These are phyloP conservation scores for Scomber scombrus DNA, from an alignment of 2,113 vertebrate species.

Conservation along the genomic window DNA sequence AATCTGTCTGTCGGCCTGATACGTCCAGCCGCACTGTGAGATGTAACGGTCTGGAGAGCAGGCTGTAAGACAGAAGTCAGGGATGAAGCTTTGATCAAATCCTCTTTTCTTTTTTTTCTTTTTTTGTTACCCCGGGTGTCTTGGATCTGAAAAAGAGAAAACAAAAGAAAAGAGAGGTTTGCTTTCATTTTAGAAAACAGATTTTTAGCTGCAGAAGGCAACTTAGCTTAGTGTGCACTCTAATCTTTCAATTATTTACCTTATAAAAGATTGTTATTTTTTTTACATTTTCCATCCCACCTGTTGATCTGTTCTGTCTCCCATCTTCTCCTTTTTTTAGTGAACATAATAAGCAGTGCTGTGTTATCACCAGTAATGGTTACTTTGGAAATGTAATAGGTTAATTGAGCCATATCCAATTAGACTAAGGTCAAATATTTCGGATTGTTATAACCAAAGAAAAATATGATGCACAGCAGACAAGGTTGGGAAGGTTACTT, in stretches of 20 bases:
- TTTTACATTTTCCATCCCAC: conserved; percentile 7
- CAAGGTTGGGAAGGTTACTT: too few species aligned
- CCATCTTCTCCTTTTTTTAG: not conserved
- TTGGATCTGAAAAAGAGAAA: conserved; percentile 20
- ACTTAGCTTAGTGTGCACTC: not conserved
- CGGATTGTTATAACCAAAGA: too few species aligned
- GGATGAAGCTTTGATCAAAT: conserved; percentile 44
- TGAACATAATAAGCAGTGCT: not conserved
- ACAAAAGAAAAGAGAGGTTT: conserved; percentile 8
- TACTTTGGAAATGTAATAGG: too few species aligned
- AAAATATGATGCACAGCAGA: too few species aligned
- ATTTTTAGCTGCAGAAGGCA: not conserved
- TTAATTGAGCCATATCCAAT: too few species aligned
- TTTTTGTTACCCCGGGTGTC: not conserved
- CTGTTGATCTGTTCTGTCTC: not conserved
- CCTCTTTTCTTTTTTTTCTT: not conserved
- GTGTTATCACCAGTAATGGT: not conserved
- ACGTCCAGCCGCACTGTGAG: not conserved
- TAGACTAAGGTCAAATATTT: too few species aligned
- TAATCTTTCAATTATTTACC: conserved; percentile 18
- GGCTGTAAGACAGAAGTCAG: conserved; percentile 27
- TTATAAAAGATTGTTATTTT: not conserved
- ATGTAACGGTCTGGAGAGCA: conserved; percentile 34
- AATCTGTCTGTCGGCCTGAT: conserved; percentile 36
- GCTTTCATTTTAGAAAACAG: conserved; percentile 23